phyloP scores from a whole-genome alignment of 2,888 invertebrate genomes.

The Chymomyza caudatula region DNA sequence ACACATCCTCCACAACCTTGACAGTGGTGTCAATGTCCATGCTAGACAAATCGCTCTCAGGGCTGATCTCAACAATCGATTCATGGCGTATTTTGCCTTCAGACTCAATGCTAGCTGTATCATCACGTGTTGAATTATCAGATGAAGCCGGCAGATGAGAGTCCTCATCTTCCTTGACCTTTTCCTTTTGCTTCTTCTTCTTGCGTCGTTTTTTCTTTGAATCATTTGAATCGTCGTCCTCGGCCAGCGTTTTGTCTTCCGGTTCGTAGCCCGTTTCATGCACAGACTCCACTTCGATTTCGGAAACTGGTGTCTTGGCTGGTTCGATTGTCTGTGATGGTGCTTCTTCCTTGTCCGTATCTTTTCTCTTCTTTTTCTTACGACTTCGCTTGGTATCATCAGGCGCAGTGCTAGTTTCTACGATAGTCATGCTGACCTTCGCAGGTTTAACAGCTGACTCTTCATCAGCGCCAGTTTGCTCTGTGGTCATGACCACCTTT shows the following conservation, averaged over 20 bases:
- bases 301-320: constrained; percentile 38
- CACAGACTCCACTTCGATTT: constrained; percentile 73
- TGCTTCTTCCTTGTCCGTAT: constrained; percentile 61
- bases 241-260: constrained; percentile 81
- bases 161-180: constrained; percentile 78
- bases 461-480: constrained; percentile 19
- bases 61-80: constrained; percentile 75
- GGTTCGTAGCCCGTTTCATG: constrained; percentile 85
- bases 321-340: constrained; percentile 62
- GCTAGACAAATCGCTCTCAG: constrained; percentile 78
- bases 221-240: constrained; percentile 70
- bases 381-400: constrained; percentile 81
- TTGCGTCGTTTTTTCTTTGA: constrained; percentile 78
- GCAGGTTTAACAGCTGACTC: constrained; percentile 24
- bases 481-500: constrained; percentile 62
- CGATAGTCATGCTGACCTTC: constrained; percentile 75
- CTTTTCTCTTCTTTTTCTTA: constrained; percentile 83
- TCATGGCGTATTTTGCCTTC: constrained; percentile 68
- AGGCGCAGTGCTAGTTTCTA: constrained; percentile 67
- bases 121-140: constrained; percentile 77
- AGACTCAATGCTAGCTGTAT: constrained; percentile 62
- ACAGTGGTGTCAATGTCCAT: constrained; percentile 81
- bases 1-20: constrained; percentile 83
- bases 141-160: constrained; percentile 79
- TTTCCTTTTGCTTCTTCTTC: constrained; percentile 80